A percentile compares a stretch with the other conserved stretches of the same genome.
Conservation (phyloP, 2,113 vertebrate genomes). For the Forbesichthys agassizii region DNA sequence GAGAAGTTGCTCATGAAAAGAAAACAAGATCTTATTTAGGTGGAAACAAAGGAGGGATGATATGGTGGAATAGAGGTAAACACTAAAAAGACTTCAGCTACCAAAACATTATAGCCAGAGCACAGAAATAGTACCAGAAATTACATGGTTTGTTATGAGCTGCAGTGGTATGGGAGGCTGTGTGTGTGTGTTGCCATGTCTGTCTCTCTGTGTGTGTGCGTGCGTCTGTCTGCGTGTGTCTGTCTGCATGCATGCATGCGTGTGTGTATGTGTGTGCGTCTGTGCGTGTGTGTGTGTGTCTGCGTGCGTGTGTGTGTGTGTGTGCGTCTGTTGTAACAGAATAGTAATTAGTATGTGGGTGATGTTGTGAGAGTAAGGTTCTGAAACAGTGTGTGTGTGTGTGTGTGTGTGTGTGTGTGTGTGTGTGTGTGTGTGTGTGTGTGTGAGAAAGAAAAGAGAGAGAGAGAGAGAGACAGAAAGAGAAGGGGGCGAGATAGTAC, state of each 20-base stretch:
- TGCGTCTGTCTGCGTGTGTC: constrained; percentile 27
- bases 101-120: constrained; percentile 18
- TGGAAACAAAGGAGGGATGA: too few relatives aligned
- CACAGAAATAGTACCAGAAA: constrained; percentile 34
- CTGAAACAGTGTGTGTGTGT: neutral
- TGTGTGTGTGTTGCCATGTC: neutral
- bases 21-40: too few relatives aligned
- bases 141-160: constrained; percentile 18
- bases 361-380: constrained; percentile 42
- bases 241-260: constrained; percentile 13
- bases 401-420: neutral
- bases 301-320: constrained; percentile 18
- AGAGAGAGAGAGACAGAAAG: too few relatives aligned
- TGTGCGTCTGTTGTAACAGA: constrained; percentile 27
- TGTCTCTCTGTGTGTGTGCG: constrained; percentile 7
- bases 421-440: neutral
- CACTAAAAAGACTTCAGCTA: constrained; percentile 10
- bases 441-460: too few relatives aligned
- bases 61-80: neutral
- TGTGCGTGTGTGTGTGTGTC: constrained; percentile 28
- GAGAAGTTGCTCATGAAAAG: too few relatives aligned
- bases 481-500: too few relatives aligned
- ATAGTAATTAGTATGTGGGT: constrained; percentile 45
- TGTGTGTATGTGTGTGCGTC: constrained; percentile 1
- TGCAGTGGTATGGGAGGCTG: constrained; percentile 15